Percentiles rank a stretch among this genome's conserved stretches.
These are phyloP conservation scores for Pollicipes pollicipes DNA, from an alignment of 1,140 invertebrate genomes.

Conservation along the genomic window DNA sequence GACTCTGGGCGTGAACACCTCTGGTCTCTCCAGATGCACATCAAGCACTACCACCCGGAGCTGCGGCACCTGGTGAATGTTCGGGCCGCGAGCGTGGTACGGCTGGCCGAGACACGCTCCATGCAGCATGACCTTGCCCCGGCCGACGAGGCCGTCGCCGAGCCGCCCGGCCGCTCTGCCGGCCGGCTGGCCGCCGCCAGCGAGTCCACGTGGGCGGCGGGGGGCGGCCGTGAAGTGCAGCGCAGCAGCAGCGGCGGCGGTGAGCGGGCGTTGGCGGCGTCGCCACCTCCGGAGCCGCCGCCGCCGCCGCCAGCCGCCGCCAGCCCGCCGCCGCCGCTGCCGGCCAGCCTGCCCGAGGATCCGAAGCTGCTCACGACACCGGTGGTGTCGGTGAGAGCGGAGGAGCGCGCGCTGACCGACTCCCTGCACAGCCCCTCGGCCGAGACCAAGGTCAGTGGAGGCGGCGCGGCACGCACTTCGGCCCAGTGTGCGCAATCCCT, in stretches of 20 bases:
- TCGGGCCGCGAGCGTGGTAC: conserved; percentile 61
- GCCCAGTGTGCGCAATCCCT: too few species aligned
- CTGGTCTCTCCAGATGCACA: conserved; percentile 43
- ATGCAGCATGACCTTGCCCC: conserved; percentile 15
- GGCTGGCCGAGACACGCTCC: conserved; percentile 58
- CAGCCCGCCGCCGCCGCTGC: too few species aligned
- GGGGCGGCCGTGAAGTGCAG: neutral
- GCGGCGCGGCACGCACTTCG: too few species aligned
- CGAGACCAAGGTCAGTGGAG: too few species aligned
- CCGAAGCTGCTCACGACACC: neutral
- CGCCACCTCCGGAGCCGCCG: too few species aligned
- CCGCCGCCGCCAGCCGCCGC: too few species aligned
- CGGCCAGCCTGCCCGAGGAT: neutral
- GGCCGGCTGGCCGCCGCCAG: too few species aligned
- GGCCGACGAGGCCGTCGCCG: too few species aligned
- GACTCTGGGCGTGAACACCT: too few species aligned
- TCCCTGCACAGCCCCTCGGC: neutral
- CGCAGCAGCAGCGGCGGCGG: neutral
- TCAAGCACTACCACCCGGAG: conserved; percentile 77
- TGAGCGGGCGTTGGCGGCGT: too few species aligned
- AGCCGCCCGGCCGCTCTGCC: neutral
- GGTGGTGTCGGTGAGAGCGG: neutral
- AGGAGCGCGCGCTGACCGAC: neutral
- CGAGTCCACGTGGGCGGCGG: too few species aligned
- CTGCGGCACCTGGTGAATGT: conserved; percentile 43